Conservation (phyloP, 2,888 invertebrate species). For the Eremobia ochroleuca region DNA sequence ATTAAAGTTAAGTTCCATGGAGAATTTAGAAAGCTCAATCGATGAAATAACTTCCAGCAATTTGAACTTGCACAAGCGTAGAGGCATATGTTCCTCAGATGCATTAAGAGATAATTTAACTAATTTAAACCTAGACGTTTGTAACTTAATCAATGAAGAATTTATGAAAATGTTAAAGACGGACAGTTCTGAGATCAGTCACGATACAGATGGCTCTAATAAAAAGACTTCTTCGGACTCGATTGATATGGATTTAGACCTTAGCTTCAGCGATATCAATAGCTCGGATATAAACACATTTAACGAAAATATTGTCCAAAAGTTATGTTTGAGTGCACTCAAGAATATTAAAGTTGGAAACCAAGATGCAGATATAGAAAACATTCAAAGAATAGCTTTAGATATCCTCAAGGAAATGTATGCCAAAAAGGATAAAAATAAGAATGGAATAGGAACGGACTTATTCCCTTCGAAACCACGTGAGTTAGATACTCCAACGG, state of each 20-base stretch:
- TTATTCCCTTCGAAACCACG: constrained; percentile 83
- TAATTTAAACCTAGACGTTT: constrained; percentile 81
- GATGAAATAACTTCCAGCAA: constrained; percentile 87
- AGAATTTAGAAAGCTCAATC: constrained; percentile 86
- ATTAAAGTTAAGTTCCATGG: constrained; percentile 84
- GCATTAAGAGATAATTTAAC: constrained; percentile 86
- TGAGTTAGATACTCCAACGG: constrained; percentile 90
- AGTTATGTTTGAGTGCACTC: constrained; percentile 88
- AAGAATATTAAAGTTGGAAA: constrained; percentile 90
- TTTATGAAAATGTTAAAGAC: constrained; percentile 85
- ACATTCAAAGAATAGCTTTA: constrained; percentile 89
- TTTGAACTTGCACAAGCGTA: constrained; percentile 88
- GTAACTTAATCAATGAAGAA: constrained; percentile 81
- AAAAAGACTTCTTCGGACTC: constrained; percentile 90
- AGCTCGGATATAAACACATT: constrained; percentile 90
- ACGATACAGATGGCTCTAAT: constrained; percentile 87
- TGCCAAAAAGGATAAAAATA: constrained; percentile 87
- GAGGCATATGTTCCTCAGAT: constrained; percentile 91
- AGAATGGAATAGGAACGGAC: constrained; percentile 79
- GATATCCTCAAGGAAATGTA: constrained; percentile 90
- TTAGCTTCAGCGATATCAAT: constrained; percentile 90
- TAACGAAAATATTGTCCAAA: constrained; percentile 90
- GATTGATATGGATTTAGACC: constrained; percentile 89
- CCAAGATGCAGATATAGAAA: constrained; percentile 90
- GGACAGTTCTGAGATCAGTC: constrained; percentile 86